A percentile compares a stretch with the other conserved stretches of the same genome.
Conservation (phyloP, 2,888 invertebrate species). For the Tetheella fluctuosa region DNA sequence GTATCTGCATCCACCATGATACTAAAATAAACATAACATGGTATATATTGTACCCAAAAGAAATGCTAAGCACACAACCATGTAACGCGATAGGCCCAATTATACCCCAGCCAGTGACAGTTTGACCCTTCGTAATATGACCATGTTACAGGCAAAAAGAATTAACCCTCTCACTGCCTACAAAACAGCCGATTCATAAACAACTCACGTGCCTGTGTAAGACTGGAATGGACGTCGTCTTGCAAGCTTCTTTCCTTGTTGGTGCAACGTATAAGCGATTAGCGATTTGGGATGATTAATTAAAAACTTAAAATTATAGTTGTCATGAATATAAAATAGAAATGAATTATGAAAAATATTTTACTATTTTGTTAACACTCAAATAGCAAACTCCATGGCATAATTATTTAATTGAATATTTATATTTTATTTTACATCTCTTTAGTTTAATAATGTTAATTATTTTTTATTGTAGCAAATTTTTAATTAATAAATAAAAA, state of each 20-base stretch:
- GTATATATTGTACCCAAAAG: background rate
- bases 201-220: conserved; percentile 20
- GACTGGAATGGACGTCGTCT: conserved; percentile 6
- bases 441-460: no score
- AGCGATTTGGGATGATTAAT: background rate
- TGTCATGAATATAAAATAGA: no score
- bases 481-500: no score
- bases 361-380: no score
- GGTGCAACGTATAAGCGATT: background rate
- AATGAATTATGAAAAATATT: no score
- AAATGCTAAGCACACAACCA: background rate
- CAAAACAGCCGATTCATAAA: conserved; percentile 15
- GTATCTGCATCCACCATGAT: no score
- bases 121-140: conserved; percentile 9
- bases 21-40: background rate
- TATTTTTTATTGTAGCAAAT: no score
- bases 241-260: background rate
- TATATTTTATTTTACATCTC: no score
- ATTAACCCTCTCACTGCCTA: conserved; percentile 13
- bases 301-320: no score
- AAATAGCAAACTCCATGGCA: no score
- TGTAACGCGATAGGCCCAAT: background rate
- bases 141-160: conserved; percentile 13
- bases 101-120: conserved; percentile 6
- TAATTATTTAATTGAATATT: no score